These are phyloP conservation scores for Oscheius sp. DNA, from an alignment of 2,888 invertebrate species.

Conservation along the genomic window DNA sequence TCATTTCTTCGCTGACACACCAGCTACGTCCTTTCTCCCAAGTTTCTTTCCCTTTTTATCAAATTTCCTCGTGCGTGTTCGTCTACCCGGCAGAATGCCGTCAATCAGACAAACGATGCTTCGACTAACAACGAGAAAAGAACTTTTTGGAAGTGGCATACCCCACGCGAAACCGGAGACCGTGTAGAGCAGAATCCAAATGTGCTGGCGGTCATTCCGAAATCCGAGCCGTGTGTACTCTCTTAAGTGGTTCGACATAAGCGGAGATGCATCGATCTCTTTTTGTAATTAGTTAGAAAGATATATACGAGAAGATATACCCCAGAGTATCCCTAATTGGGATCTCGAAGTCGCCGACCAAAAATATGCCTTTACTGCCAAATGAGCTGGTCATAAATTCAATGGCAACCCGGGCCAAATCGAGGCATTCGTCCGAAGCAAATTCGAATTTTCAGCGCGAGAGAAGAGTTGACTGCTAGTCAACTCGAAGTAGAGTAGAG, in stretches of 20 bases:
- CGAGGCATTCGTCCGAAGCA: conserved; percentile 22
- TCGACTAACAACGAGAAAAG: not conserved
- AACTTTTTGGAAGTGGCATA: not conserved
- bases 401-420: conserved; percentile 6
- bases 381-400: conserved; percentile 20
- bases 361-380: conserved; percentile 4
- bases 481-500: not conserved
- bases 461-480: not conserved
- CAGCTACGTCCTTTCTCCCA: not conserved
- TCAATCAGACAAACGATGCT: conserved; percentile 13
- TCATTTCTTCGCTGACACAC: not conserved
- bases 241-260: conserved; percentile 29
- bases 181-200: conserved; percentile 5
- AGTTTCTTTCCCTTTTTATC: not conserved
- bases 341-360: conserved; percentile 1
- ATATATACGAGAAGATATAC: not conserved
- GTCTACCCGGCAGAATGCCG: too few relatives aligned
- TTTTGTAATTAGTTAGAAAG: conserved; percentile 14
- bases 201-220: conserved; percentile 20
- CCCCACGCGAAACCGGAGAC: conserved; percentile 6
- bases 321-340: conserved; percentile 1
- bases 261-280: conserved; percentile 16
- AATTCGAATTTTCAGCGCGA: conserved; percentile 26
- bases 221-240: conserved; percentile 29
- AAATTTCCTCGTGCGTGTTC: too few relatives aligned